phyloP scores from a whole-genome alignment of 2,888 invertebrate species.

The Galeopsomyia nigrocyanea region DNA sequence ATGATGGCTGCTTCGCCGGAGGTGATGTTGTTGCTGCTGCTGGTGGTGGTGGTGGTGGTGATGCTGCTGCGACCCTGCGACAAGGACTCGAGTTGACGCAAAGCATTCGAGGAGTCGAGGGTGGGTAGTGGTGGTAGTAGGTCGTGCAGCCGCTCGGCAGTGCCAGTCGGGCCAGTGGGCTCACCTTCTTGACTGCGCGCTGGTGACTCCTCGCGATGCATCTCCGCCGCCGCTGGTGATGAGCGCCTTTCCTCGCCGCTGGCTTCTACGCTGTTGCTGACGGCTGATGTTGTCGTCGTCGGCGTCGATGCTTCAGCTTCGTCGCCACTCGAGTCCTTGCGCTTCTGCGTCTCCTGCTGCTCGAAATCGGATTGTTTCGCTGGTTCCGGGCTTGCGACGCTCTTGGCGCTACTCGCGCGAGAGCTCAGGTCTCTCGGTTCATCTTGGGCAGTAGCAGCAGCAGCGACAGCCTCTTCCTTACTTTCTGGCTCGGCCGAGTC shows the following conservation, averaged over 20 bases:
- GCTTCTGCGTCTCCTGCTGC: slow-evolving; percentile 28
- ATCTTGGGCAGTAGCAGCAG: slow-evolving; percentile 57
- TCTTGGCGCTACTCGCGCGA: slow-evolving; percentile 58
- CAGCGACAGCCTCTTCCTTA: slow-evolving; percentile 31
- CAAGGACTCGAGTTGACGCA: slow-evolving; percentile 83
- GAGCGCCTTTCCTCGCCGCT: slow-evolving; percentile 52
- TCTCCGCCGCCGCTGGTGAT: slow-evolving; percentile 51
- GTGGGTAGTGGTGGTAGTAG: slow-evolving; percentile 63
- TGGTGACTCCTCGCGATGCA: slow-evolving; percentile 36
- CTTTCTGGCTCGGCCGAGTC: slow-evolving; percentile 54
- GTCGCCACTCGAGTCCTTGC: slow-evolving; percentile 29
- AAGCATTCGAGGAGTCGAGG: slow-evolving; percentile 74
- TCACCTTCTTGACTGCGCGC: slow-evolving; percentile 62
- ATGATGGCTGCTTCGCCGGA: slow-evolving; percentile 64
- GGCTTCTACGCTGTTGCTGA: slow-evolving; percentile 39
- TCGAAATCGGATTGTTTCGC: slow-evolving; percentile 51
- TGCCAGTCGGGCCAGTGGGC: slow-evolving; percentile 66
- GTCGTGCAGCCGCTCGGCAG: slow-evolving; percentile 64
- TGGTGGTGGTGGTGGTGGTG: slow-evolving; percentile 27
- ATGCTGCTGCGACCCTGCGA: slow-evolving; percentile 82
- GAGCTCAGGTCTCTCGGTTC: slow-evolving; percentile 66
- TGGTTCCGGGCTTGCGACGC: slow-evolving; percentile 58
- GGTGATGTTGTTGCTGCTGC: slow-evolving; percentile 31
- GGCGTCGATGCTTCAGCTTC: slow-evolving; percentile 45
- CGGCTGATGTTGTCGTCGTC: slow-evolving; percentile 35